Conservation (phyloP, 2,888 invertebrate genomes). For the Hypercompe scribonia region DNA sequence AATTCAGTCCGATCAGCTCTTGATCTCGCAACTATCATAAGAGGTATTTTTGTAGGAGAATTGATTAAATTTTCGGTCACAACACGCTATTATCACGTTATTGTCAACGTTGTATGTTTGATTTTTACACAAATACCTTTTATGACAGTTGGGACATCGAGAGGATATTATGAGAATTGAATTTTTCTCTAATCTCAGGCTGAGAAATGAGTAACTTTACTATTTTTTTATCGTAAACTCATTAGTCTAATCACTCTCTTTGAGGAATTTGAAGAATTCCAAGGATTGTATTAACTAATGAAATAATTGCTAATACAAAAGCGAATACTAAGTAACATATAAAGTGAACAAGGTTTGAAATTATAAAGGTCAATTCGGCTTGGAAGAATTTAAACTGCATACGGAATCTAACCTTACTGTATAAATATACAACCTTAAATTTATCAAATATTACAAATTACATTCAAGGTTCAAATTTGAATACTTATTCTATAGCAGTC, state of each 20-base stretch:
- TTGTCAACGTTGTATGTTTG: too few species aligned
- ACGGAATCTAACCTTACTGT: background rate
- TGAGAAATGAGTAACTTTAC: constrained; percentile 20
- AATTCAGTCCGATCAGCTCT: background rate
- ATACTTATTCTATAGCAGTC: background rate
- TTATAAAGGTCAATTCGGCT: constrained; percentile 16
- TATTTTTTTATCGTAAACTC: constrained; percentile 6
- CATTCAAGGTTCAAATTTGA: background rate
- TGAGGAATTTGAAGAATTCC: constrained; percentile 5
- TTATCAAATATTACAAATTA: background rate
- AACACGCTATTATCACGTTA: too few species aligned
- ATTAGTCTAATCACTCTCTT: background rate
- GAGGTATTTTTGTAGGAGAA: background rate
- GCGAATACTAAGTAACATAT: constrained; percentile 39
- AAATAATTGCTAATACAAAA: constrained; percentile 48
- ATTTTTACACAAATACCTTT: too few species aligned
- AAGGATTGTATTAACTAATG: constrained; percentile 1
- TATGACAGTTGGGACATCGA: too few species aligned
- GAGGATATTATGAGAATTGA: background rate
- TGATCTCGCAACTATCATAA: too few species aligned
- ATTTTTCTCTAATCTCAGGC: background rate
- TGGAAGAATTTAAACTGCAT: background rate
- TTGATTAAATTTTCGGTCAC: too few species aligned
- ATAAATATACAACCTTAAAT: background rate
- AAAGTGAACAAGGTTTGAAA: constrained; percentile 20